phyloP scores from a whole-genome alignment of 2,113 vertebrate species.

The Gnathonemus echidnorhynchus region DNA sequence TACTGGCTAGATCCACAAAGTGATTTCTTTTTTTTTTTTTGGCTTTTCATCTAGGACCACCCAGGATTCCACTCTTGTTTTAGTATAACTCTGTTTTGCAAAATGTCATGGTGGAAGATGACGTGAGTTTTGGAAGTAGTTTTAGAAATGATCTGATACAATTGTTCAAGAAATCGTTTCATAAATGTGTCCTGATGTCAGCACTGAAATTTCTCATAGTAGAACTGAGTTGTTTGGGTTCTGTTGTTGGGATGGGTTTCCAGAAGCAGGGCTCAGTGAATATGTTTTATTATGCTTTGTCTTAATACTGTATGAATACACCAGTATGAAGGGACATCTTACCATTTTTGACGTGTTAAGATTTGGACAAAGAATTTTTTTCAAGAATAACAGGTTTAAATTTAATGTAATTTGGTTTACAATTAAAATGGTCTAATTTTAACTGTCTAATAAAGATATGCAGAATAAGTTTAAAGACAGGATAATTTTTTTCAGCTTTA shows the following conservation, averaged over 20 bases:
- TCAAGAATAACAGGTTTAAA: neutral
- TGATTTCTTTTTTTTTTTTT: constrained; percentile 6
- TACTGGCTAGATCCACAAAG: neutral
- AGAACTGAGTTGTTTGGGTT: constrained; percentile 2
- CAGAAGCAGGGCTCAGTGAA: neutral
- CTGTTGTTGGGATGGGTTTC: neutral
- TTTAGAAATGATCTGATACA: neutral
- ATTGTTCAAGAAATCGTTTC: neutral
- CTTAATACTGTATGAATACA: constrained; percentile 10
- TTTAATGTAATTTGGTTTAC: constrained; percentile 2
- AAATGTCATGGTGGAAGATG: neutral
- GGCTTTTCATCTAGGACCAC: neutral
- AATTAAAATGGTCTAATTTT: constrained; percentile 13
- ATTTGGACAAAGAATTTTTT: neutral
- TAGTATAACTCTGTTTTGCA: neutral
- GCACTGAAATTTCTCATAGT: neutral
- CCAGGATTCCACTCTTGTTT: neutral
- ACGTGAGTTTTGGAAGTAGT: neutral
- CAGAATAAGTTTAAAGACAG: neutral
- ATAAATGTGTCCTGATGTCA: neutral
- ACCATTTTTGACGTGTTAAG: neutral
- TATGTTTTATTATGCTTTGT: constrained; percentile 10
- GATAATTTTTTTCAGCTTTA: neutral
- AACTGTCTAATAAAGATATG: constrained; percentile 15
- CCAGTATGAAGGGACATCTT: neutral